phyloP scores from a whole-genome alignment of 92 coral and sea anemone species.

The Diadumene lineata region DNA sequence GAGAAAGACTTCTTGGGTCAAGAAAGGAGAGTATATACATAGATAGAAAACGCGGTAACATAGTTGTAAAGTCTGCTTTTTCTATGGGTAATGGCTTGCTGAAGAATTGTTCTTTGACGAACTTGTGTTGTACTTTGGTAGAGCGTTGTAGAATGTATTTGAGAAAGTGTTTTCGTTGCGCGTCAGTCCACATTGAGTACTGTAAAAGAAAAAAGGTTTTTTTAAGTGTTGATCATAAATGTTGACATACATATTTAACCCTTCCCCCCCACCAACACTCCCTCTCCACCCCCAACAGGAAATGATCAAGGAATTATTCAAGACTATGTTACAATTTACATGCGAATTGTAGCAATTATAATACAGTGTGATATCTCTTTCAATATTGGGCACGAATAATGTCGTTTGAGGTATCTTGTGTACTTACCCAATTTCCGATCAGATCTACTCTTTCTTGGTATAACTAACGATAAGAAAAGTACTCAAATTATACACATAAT shows the following conservation, averaged over 20 bases:
- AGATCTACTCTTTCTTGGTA: constrained; percentile 75
- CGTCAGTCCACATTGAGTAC: constrained; percentile 97
- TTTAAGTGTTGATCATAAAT: too few relatives aligned
- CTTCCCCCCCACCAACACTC: too few relatives aligned
- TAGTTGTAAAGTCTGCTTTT: constrained; percentile 80
- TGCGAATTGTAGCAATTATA: neutral
- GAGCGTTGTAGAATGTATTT: constrained; percentile 77
- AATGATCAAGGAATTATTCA: too few relatives aligned
- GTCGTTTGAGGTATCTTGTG: too few relatives aligned
- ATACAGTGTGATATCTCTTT: neutral
- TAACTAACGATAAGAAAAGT: constrained; percentile 41
- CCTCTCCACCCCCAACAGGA: too few relatives aligned
- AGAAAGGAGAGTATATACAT: constrained; percentile 80
- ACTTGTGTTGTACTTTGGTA: constrained; percentile 76
- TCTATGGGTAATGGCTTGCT: constrained; percentile 70
- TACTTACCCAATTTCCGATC: constrained; percentile 84
- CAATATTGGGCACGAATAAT: neutral
- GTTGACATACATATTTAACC: too few relatives aligned
- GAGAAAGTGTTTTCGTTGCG: constrained; percentile 85
- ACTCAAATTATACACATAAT: constrained; percentile 7
- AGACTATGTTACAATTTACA: neutral
- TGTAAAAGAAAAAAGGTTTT: constrained; percentile 8
- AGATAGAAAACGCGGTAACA: constrained; percentile 79
- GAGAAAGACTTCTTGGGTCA: constrained; percentile 92
- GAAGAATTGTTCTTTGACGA: constrained; percentile 80